Base-by-base conservation (phyloP, 2,888 invertebrate species). In the Ceramica pisi region DNA sequence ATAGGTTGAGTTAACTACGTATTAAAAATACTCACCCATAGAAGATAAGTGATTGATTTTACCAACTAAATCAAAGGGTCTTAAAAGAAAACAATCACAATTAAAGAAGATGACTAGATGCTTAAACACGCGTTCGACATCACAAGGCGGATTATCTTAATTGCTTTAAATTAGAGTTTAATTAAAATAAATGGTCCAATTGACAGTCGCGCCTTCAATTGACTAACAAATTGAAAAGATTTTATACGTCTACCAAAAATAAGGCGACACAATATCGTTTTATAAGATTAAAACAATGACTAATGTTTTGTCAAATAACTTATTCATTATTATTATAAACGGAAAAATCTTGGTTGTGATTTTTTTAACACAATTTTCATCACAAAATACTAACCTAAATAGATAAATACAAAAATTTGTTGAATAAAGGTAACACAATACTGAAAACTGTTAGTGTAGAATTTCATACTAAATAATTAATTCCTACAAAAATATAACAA, bases 131-230 rank as follows among this genome's bases (percentile, higher is more conserved):
- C 53, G 26, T 56, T 57, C 41, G 67, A 67, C 56, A 66, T 50
- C 46, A 67, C 65, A 50, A 74, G 55, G 48, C 57, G 79, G 79
- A 83, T 83, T 73, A 84, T 72, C 78, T 80, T 75, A 85, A 86
- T 81, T 81, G 81, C 68, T 73, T 75, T 79, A 80, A 81, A 84
- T 86, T 84, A 78, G 44, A 81, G 79, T 81, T 80, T 80, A 71
- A 86, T 86, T 83, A 71, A 83, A 81, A 73, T 81, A 79, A 85
- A 75, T 68, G 62, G 21, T 51, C 48, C 77, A 81, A 81, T 84
- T 81, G 78, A 85, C 73, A 76, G 70, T 53, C 78, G 51, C 70
- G 65, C 41, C 67, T 68, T 56, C 83, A 80, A 86, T 81, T 86
- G 83, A 84, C 86, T 72, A 71, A 80, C 64, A 82, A 68, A 78